Conservation (phyloP, 2,888 invertebrate genomes). For the Ophion ellenae region DNA sequence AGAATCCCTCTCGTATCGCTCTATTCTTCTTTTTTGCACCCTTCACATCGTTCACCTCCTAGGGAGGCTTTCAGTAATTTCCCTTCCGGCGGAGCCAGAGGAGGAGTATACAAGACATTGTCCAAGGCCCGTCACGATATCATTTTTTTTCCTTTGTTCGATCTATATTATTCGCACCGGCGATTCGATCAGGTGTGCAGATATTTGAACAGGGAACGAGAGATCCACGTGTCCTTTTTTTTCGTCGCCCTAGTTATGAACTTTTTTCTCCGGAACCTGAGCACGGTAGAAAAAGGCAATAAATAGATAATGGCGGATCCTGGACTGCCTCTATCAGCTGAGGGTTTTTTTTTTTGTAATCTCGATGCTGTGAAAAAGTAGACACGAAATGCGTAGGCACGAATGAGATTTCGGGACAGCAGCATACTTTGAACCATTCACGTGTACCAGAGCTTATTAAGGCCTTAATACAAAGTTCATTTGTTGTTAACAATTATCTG, state of each 20-base stretch:
- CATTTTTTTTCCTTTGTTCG: not conserved
- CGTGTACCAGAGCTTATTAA: too few relatives aligned
- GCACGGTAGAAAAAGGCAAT: not conserved
- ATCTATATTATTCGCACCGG: not conserved
- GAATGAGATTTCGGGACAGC: not conserved
- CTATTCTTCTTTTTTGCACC: conserved; percentile 6
- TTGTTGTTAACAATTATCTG: too few relatives aligned
- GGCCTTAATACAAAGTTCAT: too few relatives aligned
- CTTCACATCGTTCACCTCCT: not conserved
- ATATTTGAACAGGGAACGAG: not conserved
- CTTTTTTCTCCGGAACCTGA: not conserved
- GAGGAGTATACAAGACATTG: not conserved
- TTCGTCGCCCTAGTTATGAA: not conserved
- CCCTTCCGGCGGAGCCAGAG: not conserved
- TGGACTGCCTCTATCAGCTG: not conserved
- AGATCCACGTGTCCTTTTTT: not conserved
- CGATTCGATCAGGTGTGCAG: not conserved
- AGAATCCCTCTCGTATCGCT: conserved; percentile 22
- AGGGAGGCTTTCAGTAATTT: not conserved
- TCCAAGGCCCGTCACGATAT: not conserved
- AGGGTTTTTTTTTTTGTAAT: not conserved
- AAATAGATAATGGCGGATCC: not conserved
- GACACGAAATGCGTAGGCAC: not conserved
- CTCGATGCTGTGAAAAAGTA: not conserved
- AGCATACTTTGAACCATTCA: too few relatives aligned